Base-by-base conservation (phyloP, 2,797 vertebrate genomes). In the Tympanoctomys barrerae region DNA sequence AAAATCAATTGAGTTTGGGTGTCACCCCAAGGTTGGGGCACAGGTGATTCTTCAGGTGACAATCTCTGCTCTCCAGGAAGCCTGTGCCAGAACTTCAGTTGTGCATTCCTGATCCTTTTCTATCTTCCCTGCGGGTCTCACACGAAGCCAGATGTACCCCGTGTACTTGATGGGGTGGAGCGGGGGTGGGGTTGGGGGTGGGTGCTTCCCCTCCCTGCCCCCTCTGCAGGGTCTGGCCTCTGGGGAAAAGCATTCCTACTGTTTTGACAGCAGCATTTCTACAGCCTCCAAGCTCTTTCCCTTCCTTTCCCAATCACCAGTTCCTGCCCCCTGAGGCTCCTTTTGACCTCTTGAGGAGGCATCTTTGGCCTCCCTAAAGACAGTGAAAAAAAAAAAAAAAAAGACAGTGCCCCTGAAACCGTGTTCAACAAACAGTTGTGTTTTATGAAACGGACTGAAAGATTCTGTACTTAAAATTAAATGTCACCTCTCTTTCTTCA, bases 381-480 rank as follows among this genome's bases (percentile, higher is more conserved):
- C 46, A 88, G 8, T 85, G 28, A 42, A 42, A 42, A 42, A 42
- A 42, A 42, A 42, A 42, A 42, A 42, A 42, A 42, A 42, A 52
- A n/a, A 68, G 52, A 54, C 46, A 88, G 8, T 85, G 28, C 13
- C 46, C 78, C 49, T 95, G 54, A 33, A 83, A 66, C 12, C 1
- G 1, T 46, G 14, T 36, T 77, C 68, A 90, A 19, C 8, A 26
- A 95, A 70, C 2, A 71, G n/a, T 16, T 52, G 61, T 84, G 22
- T 22, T 89, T 82, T 46, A n/a, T 88, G n/a, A 85, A 70, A 71
- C 18, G 11, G 13, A 86, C 36, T 22, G 21, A 87, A 36, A 9
- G 7, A 13, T 90, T 95, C 94, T 21, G 54, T 36, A 33, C 26
- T 16, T 54, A 66, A 96, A 82, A 89, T 80, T 83, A 68, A 57